Percentiles rank a stretch among this genome's conserved stretches.
phyloP scores from a whole-genome alignment of 2,888 invertebrate species.

The Folsomia manolachei region DNA sequence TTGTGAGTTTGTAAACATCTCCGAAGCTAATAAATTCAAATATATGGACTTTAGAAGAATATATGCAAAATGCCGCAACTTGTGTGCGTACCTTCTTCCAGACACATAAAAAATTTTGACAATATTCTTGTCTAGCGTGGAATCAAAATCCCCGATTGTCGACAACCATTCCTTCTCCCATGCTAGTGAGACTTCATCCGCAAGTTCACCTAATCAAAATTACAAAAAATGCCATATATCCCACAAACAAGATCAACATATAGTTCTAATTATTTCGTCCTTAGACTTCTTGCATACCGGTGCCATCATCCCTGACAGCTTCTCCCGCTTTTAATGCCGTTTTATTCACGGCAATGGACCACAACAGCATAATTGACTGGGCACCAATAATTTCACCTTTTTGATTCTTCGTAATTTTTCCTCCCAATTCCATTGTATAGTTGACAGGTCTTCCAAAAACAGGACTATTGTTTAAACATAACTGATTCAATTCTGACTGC shows the following conservation, averaged over 20 bases:
- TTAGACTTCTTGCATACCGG: constrained; percentile 58
- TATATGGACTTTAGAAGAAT: no score
- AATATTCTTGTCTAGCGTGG: constrained; percentile 40
- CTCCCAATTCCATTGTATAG: constrained; percentile 65
- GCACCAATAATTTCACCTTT: constrained; percentile 65
- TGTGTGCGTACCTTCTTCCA: constrained; percentile 62
- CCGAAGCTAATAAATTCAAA: constrained; percentile 69
- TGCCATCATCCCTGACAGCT: constrained; percentile 69
- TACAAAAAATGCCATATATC: background rate
- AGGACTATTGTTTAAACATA: constrained; percentile 60
- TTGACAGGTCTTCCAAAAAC: constrained; percentile 65
- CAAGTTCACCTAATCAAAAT: constrained; percentile 62
- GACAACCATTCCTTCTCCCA: constrained; percentile 65
- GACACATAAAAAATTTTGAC: constrained; percentile 61
- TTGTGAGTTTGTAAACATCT: constrained; percentile 66
- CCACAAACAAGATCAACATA: no score
- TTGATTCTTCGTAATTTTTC: constrained; percentile 58
- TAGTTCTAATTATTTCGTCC: no score
- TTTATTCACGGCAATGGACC: constrained; percentile 62
- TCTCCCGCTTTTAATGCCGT: constrained; percentile 65
- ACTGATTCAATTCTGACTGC: no score
- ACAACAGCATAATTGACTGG: constrained; percentile 62
- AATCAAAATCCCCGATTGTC: constrained; percentile 55
- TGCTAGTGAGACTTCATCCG: constrained; percentile 58
- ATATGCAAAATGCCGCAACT: no score